Evolutionary conservation across 2,113 vertebrate genomes (phyloP).

Genomic region (Saiga tatarica): DNA sequence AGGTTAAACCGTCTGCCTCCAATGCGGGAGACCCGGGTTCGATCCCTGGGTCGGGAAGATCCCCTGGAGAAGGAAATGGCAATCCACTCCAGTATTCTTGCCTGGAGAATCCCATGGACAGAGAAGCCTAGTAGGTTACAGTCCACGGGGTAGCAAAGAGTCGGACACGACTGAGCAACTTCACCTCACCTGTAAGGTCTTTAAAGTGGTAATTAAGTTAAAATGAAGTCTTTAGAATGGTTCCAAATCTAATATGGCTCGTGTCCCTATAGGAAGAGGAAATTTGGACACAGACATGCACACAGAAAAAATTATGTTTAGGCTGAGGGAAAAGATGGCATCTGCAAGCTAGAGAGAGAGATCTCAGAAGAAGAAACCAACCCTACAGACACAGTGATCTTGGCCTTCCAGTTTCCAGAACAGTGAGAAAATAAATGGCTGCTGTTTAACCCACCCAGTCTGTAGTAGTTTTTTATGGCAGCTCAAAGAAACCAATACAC

Average conservation of each 20-base stretch:
- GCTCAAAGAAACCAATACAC: background rate
- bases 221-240: background rate
- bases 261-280: background rate
- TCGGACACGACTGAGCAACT: no score
- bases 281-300: background rate
- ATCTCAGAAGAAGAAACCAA: background rate
- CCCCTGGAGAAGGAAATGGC: no score
- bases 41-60: no score
- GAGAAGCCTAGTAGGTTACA: no score
- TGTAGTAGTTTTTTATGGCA: background rate
- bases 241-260: background rate
- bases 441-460: background rate
- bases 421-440: background rate
- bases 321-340: background rate
- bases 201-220: background rate
- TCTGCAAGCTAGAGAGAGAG: background rate
- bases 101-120: no score
- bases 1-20: no score
- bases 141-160: no score
- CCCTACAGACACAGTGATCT: background rate
- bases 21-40: no score
- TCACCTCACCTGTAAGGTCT: background rate
- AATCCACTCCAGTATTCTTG: no score
- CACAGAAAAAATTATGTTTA: background rate
- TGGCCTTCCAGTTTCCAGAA: background rate